Conservation (phyloP, 2,797 vertebrate genomes). For the Adelosebastes latens region DNA sequence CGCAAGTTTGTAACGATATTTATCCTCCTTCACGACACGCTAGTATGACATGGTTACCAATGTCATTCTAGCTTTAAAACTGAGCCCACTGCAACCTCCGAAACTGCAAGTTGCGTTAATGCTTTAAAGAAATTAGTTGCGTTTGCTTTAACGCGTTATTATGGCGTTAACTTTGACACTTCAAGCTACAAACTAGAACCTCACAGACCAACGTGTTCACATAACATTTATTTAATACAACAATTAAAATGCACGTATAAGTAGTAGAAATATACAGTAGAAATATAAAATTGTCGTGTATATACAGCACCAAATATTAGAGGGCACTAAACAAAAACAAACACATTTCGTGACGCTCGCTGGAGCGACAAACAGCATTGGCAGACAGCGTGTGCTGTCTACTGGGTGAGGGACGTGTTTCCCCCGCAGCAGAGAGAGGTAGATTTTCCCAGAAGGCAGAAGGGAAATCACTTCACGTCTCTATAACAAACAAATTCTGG, state of each 20-base stretch:
- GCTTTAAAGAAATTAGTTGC: no score
- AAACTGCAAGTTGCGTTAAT: no score
- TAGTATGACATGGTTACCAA: no score
- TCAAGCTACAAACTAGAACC: background rate
- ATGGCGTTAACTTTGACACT: no score
- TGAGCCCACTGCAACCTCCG: no score
- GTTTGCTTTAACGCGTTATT: no score
- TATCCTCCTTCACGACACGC: rapidly evolving
- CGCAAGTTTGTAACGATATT: no score
- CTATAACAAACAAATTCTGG: slow-evolving; percentile 46
- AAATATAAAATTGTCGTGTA: slow-evolving; percentile 76
- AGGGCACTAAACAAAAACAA: slow-evolving; percentile 57
- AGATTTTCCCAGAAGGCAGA: slow-evolving; percentile 73
- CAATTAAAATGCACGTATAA: slow-evolving; percentile 66
- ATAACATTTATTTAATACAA: slow-evolving; percentile 74
- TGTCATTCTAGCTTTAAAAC: no score
- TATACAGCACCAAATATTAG: slow-evolving; percentile 78
- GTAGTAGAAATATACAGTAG: slow-evolving; percentile 83
- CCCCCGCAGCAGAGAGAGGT: slow-evolving; percentile 73
- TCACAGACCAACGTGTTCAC: slow-evolving; percentile 20
- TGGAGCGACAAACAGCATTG: slow-evolving; percentile 58
- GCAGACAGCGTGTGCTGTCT: slow-evolving; percentile 57
- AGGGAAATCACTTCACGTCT: slow-evolving; percentile 64
- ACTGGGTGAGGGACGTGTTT: slow-evolving; percentile 45
- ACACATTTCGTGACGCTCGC: slow-evolving; percentile 54